Evolutionary conservation across 2,113 vertebrate species (phyloP).

Genomic region (Mormoops blainvillei): DNA sequence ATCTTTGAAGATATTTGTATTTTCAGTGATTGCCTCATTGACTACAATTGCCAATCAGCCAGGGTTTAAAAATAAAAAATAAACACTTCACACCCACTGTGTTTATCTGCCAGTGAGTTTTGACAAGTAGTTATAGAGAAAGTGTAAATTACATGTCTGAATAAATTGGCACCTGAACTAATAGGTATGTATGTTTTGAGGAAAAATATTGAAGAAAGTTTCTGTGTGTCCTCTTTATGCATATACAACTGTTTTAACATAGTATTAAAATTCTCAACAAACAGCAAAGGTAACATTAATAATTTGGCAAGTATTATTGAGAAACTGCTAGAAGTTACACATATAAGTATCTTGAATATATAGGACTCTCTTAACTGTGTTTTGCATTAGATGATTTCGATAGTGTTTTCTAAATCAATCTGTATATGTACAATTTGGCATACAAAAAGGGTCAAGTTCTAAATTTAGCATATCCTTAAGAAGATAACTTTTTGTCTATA

Average conservation of each 20-base stretch:
- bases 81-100: neutral
- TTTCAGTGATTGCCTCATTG: neutral
- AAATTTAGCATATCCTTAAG: neutral
- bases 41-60: neutral
- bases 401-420: neutral
- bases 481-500: neutral
- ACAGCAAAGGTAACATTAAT: neutral
- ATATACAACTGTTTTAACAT: neutral
- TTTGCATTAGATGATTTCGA: neutral
- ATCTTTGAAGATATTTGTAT: neutral
- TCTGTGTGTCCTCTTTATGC: neutral
- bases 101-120: neutral
- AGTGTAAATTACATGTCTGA: neutral
- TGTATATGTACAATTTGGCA: neutral
- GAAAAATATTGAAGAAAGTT: constrained; percentile 1
- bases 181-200: neutral
- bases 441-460: neutral
- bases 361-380: neutral
- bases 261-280: neutral
- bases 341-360: neutral
- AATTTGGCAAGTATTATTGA: neutral
- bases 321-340: neutral
- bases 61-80: neutral
- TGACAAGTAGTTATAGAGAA: constrained; percentile 23
- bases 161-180: neutral